Conservation (phyloP, 2,888 invertebrate genomes). For the Drosophila meridiana region DNA sequence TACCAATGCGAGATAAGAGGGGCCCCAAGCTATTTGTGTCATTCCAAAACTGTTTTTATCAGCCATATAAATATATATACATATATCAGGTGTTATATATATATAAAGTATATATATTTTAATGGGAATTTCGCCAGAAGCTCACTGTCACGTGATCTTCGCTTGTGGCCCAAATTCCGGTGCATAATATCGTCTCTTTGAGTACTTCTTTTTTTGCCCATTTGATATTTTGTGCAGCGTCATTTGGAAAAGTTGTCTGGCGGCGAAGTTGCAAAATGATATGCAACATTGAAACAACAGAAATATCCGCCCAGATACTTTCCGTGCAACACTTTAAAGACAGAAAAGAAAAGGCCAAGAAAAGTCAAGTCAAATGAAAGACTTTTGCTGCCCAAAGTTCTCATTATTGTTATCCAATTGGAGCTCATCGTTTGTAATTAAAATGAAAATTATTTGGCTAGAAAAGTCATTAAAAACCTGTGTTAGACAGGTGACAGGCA, state of each 20-base stretch:
- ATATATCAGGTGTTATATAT: background rate
- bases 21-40: constrained; percentile 12
- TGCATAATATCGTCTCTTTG: constrained; percentile 27
- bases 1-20: constrained; percentile 15
- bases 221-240: constrained; percentile 48
- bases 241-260: constrained; percentile 63
- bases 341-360: background rate
- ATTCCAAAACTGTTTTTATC: background rate
- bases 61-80: constrained; percentile 1
- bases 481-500: background rate
- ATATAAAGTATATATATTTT: constrained; percentile 1
- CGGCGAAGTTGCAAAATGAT: constrained; percentile 38
- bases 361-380: constrained; percentile 14
- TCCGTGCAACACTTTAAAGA: constrained; percentile 23
- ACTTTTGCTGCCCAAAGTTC: constrained; percentile 16
- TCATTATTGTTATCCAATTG: constrained; percentile 29
- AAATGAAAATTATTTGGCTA: background rate
- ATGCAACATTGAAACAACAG: constrained; percentile 47
- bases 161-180: constrained; percentile 27
- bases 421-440: constrained; percentile 6
- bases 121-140: constrained; percentile 27
- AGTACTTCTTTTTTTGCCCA: background rate
- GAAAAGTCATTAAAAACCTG: background rate
- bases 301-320: constrained; percentile 39
- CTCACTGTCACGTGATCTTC: constrained; percentile 28